phyloP scores from a whole-genome alignment of 2,113 vertebrate species.

The Caranx melampygus region DNA sequence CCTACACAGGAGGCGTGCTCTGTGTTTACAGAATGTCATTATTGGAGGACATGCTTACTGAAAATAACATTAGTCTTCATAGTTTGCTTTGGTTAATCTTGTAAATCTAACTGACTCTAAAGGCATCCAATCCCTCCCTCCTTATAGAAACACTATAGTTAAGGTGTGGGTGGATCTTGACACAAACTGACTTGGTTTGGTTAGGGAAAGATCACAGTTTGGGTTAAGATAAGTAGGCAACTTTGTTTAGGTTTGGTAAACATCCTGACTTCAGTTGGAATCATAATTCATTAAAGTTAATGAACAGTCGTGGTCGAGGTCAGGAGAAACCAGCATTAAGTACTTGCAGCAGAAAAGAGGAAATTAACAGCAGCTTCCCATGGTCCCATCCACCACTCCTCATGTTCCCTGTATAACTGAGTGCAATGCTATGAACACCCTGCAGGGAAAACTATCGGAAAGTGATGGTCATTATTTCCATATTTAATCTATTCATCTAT shows the following conservation, averaged over 20 bases:
- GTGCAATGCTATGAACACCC: neutral
- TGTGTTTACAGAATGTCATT: neutral
- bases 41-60: neutral
- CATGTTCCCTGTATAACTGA: neutral
- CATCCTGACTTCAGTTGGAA: neutral
- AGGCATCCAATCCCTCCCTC: neutral
- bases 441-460: neutral
- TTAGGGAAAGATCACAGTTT: neutral
- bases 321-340: neutral
- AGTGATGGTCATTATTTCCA: neutral
- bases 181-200: neutral
- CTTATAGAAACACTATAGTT: no score
- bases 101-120: neutral
- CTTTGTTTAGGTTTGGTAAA: no score
- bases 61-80: no score
- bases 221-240: neutral
- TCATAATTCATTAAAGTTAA: no score
- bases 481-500: neutral
- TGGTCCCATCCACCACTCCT: neutral
- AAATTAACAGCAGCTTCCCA: neutral
- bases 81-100: no score
- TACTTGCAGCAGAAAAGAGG: neutral
- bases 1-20: neutral
- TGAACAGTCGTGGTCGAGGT: neutral
- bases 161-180: no score